Evolutionary conservation across 2,888 invertebrate species (phyloP).

Genomic region (Rotaria macrura): DNA sequence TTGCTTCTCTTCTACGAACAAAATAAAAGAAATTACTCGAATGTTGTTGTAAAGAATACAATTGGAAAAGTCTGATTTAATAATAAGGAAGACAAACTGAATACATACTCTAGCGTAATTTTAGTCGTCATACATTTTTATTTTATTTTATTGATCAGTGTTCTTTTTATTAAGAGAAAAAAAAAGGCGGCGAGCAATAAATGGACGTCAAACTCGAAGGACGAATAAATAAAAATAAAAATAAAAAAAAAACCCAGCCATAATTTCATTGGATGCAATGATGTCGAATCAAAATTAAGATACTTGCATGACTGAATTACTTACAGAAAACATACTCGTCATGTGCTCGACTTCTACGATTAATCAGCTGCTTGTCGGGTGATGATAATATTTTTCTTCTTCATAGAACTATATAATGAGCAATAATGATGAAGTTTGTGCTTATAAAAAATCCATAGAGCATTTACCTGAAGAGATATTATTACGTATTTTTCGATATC

Average conservation of each 20-base stretch:
- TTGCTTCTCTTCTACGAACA: no score
- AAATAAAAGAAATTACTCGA: no score
- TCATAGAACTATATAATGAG: not conserved
- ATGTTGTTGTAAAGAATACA: no score
- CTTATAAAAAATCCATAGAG: not conserved
- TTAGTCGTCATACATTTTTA: not conserved
- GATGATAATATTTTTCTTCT: not conserved
- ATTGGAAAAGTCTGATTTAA: not conserved
- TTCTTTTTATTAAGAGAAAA: not conserved
- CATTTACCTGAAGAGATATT: constrained; percentile 76
- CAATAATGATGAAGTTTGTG: not conserved
- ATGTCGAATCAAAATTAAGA: not conserved
- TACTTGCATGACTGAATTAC: not conserved
- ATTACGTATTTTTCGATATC: constrained; percentile 74
- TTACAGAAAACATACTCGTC: not conserved
- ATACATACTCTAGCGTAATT: not conserved
- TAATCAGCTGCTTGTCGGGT: not conserved
- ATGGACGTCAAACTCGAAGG: not conserved
- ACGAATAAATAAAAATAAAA: not conserved
- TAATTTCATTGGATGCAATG: not conserved
- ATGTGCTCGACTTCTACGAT: not conserved
- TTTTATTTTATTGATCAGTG: not conserved
- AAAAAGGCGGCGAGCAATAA: not conserved
- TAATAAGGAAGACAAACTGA: not conserved
- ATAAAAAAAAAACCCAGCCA: not conserved